phyloP scores from a whole-genome alignment of 2,888 invertebrate species.

The Lapara coniferarum region DNA sequence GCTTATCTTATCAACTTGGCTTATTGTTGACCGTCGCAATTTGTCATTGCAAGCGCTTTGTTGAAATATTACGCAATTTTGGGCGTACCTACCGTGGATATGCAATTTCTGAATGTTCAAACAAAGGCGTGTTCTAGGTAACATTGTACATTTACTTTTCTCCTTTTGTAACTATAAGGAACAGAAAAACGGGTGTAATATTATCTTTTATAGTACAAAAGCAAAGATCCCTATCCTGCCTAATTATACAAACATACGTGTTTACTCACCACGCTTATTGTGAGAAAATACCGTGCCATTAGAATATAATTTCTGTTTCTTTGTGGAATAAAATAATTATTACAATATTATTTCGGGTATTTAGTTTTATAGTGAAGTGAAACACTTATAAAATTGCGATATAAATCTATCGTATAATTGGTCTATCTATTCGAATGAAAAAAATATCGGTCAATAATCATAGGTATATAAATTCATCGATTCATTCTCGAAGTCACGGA shows the following conservation, averaged over 20 bases:
- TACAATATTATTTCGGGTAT: background rate
- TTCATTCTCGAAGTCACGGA: background rate
- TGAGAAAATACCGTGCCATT: background rate
- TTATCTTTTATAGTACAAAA: conserved; percentile 1
- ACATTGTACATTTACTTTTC: background rate
- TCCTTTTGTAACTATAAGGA: background rate
- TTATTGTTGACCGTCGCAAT: conserved; percentile 28
- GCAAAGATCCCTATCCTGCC: background rate
- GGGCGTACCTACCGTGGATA: background rate
- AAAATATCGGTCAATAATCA: background rate
- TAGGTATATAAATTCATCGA: background rate
- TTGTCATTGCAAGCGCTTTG: conserved; percentile 25
- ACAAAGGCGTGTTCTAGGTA: background rate
- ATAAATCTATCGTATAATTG: no score
- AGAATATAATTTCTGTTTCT: background rate
- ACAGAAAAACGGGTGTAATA: background rate
- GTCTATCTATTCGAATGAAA: background rate
- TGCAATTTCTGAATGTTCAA: background rate
- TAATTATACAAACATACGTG: background rate
- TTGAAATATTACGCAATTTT: conserved; percentile 24
- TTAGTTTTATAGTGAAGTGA: no score
- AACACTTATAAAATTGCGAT: no score
- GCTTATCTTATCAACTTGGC: conserved; percentile 29
- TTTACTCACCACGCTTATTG: background rate
- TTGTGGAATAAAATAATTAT: conserved; percentile 6